Base-by-base conservation (phyloP, 2,113 vertebrate genomes). In the Dipodomys merriami region DNA sequence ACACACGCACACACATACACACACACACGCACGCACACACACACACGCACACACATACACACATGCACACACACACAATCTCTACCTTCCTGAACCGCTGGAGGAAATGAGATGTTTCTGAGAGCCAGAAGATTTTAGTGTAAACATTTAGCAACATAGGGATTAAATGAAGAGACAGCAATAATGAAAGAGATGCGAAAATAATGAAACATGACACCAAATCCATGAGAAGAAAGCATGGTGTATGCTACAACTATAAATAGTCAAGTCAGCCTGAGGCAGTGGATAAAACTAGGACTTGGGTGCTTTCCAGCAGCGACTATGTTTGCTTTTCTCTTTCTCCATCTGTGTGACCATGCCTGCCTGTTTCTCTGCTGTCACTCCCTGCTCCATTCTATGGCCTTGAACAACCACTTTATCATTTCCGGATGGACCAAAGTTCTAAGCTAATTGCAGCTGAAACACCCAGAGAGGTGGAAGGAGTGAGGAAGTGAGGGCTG, bases 101-200 rank as follows among this genome's bases (percentile, higher is more conserved):
- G 23, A 72, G 64, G 82, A 33, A 29, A 11, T 3, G 25, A 0
- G 2, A 25, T 23, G 6, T 53, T 20, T 35, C 78, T 85, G 85
- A 23, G 20, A 1, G 65, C 76, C 86, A 3, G 4, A 0, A 22
- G 62, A 44, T 49, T 65, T 3, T 2, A 79, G 64, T 27, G 68
- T 20, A 60, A 77, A 83, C 69, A 30, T 76, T n/a, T 53, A 18
- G 23, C 46, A 7, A 30, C 15, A 10, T 2, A 73, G 27, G 29
- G 23, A 30, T 72, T 68, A 60, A 67, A n/a, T 44, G 9, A 35
- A 89, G 78, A 88, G 57, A 46, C 39, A 11, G 39, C 73, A 73
- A 30, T 79, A 35, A 72, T n/a, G 57, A 93, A 83, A 92, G 19
- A 76, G 39, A 77, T 39, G 30, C 81, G 71, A 65, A 92, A 90